phyloP scores from a whole-genome alignment of 2,888 invertebrate genomes.

The Sclerodermus sp. region DNA sequence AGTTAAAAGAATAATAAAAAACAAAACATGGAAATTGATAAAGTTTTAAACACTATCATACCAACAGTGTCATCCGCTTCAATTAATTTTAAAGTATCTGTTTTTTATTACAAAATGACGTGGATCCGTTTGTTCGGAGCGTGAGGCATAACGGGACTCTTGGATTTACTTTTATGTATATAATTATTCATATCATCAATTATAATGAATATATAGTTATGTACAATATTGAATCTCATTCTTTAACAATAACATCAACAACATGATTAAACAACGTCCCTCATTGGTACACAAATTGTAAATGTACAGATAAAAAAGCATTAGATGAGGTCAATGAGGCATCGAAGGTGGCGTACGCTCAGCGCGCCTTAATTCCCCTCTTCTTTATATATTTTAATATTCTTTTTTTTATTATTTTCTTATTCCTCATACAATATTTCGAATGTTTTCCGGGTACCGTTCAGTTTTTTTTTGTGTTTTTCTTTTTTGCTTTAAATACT shows the following conservation, averaged over 20 bases:
- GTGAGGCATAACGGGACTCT: slow-evolving; percentile 30
- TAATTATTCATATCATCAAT: slow-evolving; percentile 63
- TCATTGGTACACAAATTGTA: slow-evolving; percentile 59
- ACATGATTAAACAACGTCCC: slow-evolving; percentile 64
- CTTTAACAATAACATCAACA: slow-evolving; percentile 81
- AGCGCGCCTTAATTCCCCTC: slow-evolving; percentile 43
- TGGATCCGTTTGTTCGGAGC: slow-evolving; percentile 29
- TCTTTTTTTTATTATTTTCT: slow-evolving; percentile 18
- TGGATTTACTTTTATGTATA: slow-evolving; percentile 52
- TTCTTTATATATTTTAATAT: slow-evolving; percentile 31
- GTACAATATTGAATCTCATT: slow-evolving; percentile 75
- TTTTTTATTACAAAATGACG: slow-evolving; percentile 32
- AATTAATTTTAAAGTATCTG: slow-evolving; percentile 27
- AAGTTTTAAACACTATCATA: too few relatives aligned
- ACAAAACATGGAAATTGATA: too few relatives aligned
- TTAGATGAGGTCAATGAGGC: slow-evolving; percentile 58
- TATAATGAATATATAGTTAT: slow-evolving; percentile 75
- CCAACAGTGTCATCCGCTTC: slow-evolving; percentile 17
- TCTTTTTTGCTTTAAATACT: slow-evolving; percentile 16
- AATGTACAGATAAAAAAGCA: slow-evolving; percentile 59
- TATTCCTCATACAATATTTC: slow-evolving; percentile 8
- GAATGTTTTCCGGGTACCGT: slow-evolving; percentile 3
- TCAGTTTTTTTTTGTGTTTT: slow-evolving; percentile 2
- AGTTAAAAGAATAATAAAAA: too few relatives aligned
- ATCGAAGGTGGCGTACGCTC: slow-evolving; percentile 54